A percentile compares a stretch with the other conserved stretches of the same genome.
phyloP scores from a whole-genome alignment of 2,888 invertebrate species.

The Mythimna impura region DNA sequence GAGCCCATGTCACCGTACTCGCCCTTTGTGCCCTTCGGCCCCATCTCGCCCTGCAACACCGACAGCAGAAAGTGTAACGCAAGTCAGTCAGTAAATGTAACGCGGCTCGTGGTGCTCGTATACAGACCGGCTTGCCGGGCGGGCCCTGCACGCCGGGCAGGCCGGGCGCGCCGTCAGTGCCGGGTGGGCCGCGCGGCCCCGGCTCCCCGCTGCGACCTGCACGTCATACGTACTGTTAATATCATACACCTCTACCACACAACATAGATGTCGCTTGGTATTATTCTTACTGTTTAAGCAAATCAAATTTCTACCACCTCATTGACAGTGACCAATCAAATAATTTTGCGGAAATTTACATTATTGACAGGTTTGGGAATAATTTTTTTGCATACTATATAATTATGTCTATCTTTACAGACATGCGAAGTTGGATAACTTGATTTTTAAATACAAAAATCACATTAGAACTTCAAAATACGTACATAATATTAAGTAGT shows the following conservation, averaged over 20 bases:
- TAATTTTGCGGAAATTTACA: too few relatives aligned
- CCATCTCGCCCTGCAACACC: conserved; percentile 92
- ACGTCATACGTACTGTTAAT: conserved; percentile 58
- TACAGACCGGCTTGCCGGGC: conserved; percentile 94
- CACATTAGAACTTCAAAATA: background rate
- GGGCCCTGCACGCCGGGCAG: conserved; percentile 96
- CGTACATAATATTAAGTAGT: background rate
- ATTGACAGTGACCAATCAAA: background rate
- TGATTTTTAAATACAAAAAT: background rate
- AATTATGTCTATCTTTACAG: too few relatives aligned
- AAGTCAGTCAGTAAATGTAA: background rate
- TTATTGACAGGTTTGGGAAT: too few relatives aligned
- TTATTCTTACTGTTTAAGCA: background rate
- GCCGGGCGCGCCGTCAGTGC: conserved; percentile 94
- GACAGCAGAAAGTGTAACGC: background rate
- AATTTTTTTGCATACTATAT: too few relatives aligned
- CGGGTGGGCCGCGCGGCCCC: conserved; percentile 94
- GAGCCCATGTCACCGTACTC: conserved; percentile 98
- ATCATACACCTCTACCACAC: background rate
- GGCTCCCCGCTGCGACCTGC: conserved; percentile 94
- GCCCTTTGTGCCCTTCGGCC: conserved; percentile 96
- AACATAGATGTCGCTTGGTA: too few relatives aligned
- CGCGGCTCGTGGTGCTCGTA: background rate
- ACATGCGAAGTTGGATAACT: background rate
- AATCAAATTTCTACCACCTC: background rate